Conservation (phyloP, 1,140 invertebrate species). For the Ectropis grisescens region DNA sequence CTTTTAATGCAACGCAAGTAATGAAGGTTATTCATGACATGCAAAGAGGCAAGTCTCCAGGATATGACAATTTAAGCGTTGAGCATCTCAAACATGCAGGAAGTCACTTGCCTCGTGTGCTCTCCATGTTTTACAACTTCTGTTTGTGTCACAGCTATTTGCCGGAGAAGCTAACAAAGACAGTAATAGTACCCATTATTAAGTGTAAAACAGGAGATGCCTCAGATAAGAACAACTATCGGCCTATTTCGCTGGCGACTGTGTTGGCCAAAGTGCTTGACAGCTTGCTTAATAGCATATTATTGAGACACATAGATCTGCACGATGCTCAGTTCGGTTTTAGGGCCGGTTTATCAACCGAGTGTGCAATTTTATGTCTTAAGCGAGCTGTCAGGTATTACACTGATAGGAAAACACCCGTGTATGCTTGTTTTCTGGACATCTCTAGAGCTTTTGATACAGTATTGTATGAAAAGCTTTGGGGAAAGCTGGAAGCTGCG, state of each 20-base stretch:
- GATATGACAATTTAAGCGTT: neutral
- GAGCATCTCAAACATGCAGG: neutral
- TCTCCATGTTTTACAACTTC: neutral
- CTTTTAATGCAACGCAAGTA: neutral
- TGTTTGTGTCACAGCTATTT: neutral
- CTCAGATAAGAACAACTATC: constrained; percentile 1
- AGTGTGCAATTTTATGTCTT: neutral
- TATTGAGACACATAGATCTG: neutral
- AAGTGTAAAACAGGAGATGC: neutral
- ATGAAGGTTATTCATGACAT: neutral
- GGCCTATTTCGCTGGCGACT: constrained; percentile 1
- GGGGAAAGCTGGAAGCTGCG: too few species aligned
- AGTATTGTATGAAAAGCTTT: neutral
- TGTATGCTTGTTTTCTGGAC: constrained; percentile 1
- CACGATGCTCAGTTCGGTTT: constrained; percentile 1
- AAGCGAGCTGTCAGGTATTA: constrained; percentile 1
- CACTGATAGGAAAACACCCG: neutral
- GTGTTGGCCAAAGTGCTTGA: neutral
- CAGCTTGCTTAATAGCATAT: constrained; percentile 1
- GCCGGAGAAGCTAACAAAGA: neutral
- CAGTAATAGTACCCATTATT: neutral
- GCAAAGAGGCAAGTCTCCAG: neutral
- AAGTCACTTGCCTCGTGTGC: neutral
- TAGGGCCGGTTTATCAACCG: neutral
- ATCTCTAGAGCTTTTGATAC: neutral